Evolutionary conservation across 1,140 invertebrate genomes (phyloP), one percentile per base, ranked within the genome.

Genomic region (Eueides isabella): DNA sequence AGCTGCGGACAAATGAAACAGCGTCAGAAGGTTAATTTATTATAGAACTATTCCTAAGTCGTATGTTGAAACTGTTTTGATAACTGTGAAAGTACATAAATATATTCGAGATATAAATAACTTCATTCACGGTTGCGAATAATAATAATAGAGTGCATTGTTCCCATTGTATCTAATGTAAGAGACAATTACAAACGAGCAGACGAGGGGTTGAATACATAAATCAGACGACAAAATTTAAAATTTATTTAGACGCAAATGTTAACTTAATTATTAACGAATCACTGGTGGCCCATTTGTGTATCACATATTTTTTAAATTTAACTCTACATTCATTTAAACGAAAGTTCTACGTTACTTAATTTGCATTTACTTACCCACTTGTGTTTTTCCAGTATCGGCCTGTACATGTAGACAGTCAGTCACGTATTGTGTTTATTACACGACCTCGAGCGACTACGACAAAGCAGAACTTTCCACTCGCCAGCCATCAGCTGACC

Each of bases 181-280:
- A 85, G 78, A 85, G 83, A 85, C 81, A 88, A 88, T 88, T 86
- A 88, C 79, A 80, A 63, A 85, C 67, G 72, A 76, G 71, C 66
- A 77, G 80, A 78, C 72, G 77, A 78, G 81, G 85, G 85, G 78
- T 74, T 81, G 77, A 76, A 69, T 38, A 71, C 80, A 77, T 87
- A 87, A 86, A 89, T 89, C 83, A 85, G 41, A 71, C 69, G 78
- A 78, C 74, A 74, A 81, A 82, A 85, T 85, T 83, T 81, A 82
- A 85, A 86, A 88, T 87, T 87, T 89, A 87, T 87, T 85, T 84
- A 80, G 71, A 83, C 77, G 73, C 82, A 86, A 85, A 84, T 85
- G 85, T 79, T 81, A 78, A 77, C 77, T 81, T 85, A 83, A 85
- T 85, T 85, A 85, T 85, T 84, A 84, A 80, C 70, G 80, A 83